Evolutionary conservation across 2,113 vertebrate species (phyloP).

Genomic region (Burhinus bistriatus): DNA sequence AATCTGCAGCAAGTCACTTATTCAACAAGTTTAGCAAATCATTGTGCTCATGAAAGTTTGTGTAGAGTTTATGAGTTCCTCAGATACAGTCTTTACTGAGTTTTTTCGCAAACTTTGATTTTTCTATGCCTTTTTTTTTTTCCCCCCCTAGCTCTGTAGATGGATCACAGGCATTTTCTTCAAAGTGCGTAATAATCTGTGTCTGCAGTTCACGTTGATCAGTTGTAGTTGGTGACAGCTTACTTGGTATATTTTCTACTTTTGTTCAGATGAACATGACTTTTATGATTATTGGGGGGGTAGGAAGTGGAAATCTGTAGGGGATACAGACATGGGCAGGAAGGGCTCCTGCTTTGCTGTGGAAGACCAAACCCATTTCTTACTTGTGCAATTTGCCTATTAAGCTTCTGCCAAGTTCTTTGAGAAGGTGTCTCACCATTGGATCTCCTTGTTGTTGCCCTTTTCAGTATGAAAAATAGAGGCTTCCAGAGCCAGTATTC

Average conservation of each 20-base stretch:
- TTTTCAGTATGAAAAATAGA: not conserved
- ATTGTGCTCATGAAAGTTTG: not conserved
- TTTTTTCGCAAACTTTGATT: not conserved
- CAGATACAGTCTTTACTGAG: not conserved
- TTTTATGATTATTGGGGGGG: not conserved
- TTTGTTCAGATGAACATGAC: not conserved
- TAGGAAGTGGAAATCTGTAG: not conserved
- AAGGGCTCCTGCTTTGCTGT: not conserved
- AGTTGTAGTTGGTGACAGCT: not conserved
- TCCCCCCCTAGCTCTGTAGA: not conserved
- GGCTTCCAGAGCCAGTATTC: not conserved
- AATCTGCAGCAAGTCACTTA: not conserved
- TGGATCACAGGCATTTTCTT: not conserved
- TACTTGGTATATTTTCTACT: not conserved
- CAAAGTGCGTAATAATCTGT: not conserved
- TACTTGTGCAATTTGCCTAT: not conserved
- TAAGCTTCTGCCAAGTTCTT: not conserved
- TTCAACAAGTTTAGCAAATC: not conserved
- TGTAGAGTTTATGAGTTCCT: not conserved
- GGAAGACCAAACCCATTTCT: not conserved
- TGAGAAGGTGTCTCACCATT: not conserved
- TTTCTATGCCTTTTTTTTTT: not conserved
- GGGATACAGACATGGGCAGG: not conserved
- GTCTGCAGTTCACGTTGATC: not conserved
- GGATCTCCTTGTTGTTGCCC: fast-evolving